Evolutionary conservation across 1,140 invertebrate genomes (phyloP).

Genomic region (Scaptodrosophila lebanonensis): DNA sequence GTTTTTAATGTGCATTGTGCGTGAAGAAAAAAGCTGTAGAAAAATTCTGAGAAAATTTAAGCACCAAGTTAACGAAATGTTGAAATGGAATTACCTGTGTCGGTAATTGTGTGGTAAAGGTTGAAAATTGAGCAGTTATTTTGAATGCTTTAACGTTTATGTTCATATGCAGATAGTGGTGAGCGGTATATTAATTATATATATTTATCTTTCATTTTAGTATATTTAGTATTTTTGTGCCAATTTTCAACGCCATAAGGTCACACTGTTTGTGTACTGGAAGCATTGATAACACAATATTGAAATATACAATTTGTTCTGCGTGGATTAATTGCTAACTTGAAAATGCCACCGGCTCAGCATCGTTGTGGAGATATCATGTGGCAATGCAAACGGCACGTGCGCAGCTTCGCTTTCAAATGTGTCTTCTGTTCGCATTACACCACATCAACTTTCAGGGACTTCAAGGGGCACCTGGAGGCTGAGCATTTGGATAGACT

Average conservation of each 20-base stretch:
- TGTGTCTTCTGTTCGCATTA: conserved; percentile 19
- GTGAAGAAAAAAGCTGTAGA: no score
- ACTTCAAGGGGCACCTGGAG: conserved; percentile 25
- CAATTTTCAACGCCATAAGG: no score
- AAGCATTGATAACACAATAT: no score
- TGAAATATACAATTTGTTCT: no score
- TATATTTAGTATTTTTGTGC: no score
- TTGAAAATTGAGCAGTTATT: not conserved
- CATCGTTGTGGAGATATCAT: conserved; percentile 35
- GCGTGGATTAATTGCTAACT: no score
- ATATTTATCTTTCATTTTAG: no score
- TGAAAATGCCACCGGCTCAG: conserved; percentile 24
- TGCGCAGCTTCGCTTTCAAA: conserved; percentile 26
- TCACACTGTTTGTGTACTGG: no score
- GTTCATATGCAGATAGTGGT: not conserved
- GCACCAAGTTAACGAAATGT: not conserved
- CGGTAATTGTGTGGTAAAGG: conserved; percentile 25
- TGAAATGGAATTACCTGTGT: not conserved
- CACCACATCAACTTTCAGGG: conserved; percentile 18
- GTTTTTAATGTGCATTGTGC: conserved; percentile 26
- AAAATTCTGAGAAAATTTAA: no score
- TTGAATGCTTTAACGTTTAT: not conserved
- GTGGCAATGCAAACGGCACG: conserved; percentile 6
- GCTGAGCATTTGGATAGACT: conserved; percentile 13
- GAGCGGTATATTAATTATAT: no score